A percentile compares a stretch with the other conserved stretches of the same genome.
Evolutionary conservation across 2,797 vertebrate genomes (phyloP).

Genomic region (Siniperca obscura): DNA sequence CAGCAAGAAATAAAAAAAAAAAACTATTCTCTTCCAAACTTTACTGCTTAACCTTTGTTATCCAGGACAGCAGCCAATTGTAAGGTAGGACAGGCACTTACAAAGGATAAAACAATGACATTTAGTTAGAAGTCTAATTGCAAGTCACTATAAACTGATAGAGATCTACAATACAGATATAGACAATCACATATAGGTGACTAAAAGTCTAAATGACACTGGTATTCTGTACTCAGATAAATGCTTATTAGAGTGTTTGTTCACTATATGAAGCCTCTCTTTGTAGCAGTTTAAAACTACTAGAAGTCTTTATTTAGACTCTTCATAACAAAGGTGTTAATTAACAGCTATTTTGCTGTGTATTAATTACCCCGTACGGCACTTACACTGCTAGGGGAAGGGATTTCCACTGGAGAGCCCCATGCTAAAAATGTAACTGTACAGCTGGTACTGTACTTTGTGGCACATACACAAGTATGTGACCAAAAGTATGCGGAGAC

Average conservation of each 20-base stretch:
- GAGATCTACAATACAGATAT: neutral
- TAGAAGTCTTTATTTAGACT: conserved; percentile 13
- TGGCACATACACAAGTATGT: neutral
- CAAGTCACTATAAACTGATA: neutral
- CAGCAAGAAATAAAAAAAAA: conserved; percentile 8
- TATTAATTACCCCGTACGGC: conserved; percentile 9
- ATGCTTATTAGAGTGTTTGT: neutral
- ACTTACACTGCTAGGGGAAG: neutral
- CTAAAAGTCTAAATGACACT: neutral
- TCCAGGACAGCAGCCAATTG: neutral
- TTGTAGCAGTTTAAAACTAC: neutral
- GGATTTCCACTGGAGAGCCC: conserved; percentile 26
- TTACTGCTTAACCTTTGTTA: neutral
- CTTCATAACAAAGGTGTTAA: conserved; percentile 23
- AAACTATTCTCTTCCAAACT: neutral
- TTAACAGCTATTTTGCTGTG: conserved; percentile 5
- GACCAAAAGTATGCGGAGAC: conserved; percentile 7
- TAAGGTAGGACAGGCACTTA: neutral
- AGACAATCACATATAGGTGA: neutral
- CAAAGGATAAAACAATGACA: neutral
- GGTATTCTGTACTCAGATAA: neutral
- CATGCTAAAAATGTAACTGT: conserved; percentile 20
- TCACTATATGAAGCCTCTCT: neutral
- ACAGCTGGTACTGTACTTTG: neutral
- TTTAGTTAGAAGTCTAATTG: neutral